Base-by-base conservation (phyloP, 2,888 invertebrate species). In the Diachrysia chrysitis region DNA sequence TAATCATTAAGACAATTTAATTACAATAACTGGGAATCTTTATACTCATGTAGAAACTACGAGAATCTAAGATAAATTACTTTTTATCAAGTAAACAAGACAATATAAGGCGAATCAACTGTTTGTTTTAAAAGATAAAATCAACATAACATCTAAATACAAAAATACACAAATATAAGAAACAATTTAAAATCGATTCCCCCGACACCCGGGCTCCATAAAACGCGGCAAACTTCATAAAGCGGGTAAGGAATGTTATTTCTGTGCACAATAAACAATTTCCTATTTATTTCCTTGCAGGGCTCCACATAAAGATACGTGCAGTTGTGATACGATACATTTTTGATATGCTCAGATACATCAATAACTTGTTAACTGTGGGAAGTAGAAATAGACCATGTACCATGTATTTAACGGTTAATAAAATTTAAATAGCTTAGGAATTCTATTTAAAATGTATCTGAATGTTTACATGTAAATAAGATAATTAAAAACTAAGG, bases 231-330 rank as follows among this genome's bases (percentile, higher is more conserved):
- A 73, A 73, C 82, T 73, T 76, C 63, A 67, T 70, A 79, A 63
- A 76, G 42, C 66, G 65, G 53, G 17, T 60, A 69, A 70, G 76
- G 63, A 76, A 81, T 73, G 68, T 76, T 69, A 81, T 80, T 80
- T 76, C 63, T 67, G 57, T 48, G 55, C 46, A 76, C 61, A 80
- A 81, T 81, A 66, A 81, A 73, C 69, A 79, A 80, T 81, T 79
- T 81, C 79, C 79, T 67, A 59, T 65, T 73, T 78, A 79, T 81
- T 79, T 79, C 79, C 82, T 75, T 62, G 65, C 65, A 51, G 51
- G 35, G 35, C 53, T 67, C 66, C 71, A 71, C 71, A 66, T 29
- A 37, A 58, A 60, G 69, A 65, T 72, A 76, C 48, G 72, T 32
- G 68, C 23, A 23, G 62, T 51, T 21, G n/a, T 23, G 51, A 48